Evolutionary conservation across 2,797 vertebrate species (phyloP).

Genomic region (Gorsachius magnificus): DNA sequence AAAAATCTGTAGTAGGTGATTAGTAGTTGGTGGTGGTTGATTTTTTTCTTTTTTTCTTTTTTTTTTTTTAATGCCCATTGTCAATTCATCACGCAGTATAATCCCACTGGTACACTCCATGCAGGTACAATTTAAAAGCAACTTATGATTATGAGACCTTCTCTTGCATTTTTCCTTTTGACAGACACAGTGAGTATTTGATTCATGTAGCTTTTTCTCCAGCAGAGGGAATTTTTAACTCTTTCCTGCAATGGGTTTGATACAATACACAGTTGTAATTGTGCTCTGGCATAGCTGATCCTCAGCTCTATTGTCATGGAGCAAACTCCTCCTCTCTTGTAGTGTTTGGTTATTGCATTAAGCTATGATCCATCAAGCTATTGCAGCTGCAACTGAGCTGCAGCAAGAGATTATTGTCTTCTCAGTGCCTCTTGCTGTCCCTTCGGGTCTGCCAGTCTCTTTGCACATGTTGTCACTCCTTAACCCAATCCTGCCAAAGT

Average conservation of each 20-base stretch:
- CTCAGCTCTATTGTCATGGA: neutral
- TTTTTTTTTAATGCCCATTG: neutral
- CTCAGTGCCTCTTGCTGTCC: neutral
- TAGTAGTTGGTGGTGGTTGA: neutral
- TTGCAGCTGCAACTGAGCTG: neutral
- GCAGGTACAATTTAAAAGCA: neutral
- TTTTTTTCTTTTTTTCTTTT: too few relatives aligned
- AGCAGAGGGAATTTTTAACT: neutral
- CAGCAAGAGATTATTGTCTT: neutral
- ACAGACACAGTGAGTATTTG: neutral
- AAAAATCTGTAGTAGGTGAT: neutral
- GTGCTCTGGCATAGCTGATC: neutral
- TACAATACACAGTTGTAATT: too few relatives aligned
- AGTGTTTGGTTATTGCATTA: neutral
- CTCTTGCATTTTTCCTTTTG: neutral
- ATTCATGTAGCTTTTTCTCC: neutral
- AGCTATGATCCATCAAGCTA: neutral
- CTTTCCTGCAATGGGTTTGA: neutral
- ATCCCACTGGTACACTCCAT: neutral
- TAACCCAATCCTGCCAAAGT: neutral
- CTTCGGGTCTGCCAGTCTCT: neutral
- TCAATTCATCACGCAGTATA: neutral
- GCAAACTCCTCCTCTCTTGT: neutral
- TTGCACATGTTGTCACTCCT: neutral
- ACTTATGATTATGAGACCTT: neutral